Percentiles rank a stretch among this genome's conserved stretches.
Conservation (phyloP, 1,140 invertebrate genomes). For the Nylanderia fulva region DNA sequence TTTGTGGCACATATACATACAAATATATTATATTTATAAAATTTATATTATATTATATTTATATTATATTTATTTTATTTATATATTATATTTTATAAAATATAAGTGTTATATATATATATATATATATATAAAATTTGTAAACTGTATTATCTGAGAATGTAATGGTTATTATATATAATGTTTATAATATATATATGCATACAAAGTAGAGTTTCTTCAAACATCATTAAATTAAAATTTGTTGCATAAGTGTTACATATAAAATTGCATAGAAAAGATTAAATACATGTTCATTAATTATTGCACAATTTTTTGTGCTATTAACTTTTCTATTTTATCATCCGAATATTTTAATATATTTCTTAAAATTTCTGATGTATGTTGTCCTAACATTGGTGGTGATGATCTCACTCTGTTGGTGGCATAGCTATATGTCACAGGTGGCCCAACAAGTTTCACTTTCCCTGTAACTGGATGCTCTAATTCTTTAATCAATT, state of each 20-base stretch:
- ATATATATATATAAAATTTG: not conserved
- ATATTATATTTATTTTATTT: too few relatives aligned
- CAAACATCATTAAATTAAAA: not conserved
- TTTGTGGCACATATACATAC: constrained; percentile 9
- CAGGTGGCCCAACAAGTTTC: constrained; percentile 94
- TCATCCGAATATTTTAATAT: constrained; percentile 90
- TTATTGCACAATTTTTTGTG: constrained; percentile 87
- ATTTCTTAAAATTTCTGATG: constrained; percentile 90
- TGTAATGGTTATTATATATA: too few relatives aligned
- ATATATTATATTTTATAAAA: not conserved
- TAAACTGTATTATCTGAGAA: too few relatives aligned
- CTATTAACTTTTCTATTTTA: constrained; percentile 87
- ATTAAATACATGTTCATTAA: constrained; percentile 7
- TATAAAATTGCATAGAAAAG: not conserved
- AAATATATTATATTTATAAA: not conserved
- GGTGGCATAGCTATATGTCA: constrained; percentile 91
- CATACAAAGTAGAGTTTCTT: not conserved
- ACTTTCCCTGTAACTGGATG: constrained; percentile 91
- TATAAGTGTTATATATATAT: not conserved
- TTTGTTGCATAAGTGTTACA: not conserved
- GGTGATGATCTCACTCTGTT: constrained; percentile 92
- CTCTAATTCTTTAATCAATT: constrained; percentile 91
- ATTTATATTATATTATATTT: not conserved
- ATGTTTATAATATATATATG: not conserved
- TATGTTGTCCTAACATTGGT: constrained; percentile 95